Base-by-base conservation (phyloP, 2,797 vertebrate species). In the Molossus molossus region DNA sequence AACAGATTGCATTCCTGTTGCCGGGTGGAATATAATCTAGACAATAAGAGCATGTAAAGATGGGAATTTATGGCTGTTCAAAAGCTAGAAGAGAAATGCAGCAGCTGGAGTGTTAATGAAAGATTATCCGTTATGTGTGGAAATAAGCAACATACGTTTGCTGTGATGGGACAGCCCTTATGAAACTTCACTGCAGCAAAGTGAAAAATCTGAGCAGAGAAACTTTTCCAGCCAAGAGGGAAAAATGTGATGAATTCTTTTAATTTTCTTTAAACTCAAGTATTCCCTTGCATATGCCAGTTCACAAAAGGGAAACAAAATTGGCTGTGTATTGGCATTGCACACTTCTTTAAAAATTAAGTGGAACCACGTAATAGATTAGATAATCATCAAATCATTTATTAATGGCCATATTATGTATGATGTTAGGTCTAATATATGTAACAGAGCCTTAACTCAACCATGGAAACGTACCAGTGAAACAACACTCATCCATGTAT, bases 241-340 rank as follows among this genome's bases (percentile, higher is more conserved):
- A 96, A 33, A 95, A 87, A 92, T 0, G 25, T 96, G 97, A 97
- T 96, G 92, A 83, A 97, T 97, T 97, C 92, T 96, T 97, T 94
- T 97, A 96, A 97, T 97, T 98, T 96, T 91, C 96, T 94, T 95
- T 85, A 72, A 86, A 92, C 62, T 95, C 95, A 94, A 96, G 85
- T 81, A 67, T 94, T 92, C 80, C 77, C 83, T 92, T 40, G 72
- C 86, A 94, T 95, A 94, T 90, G 82, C 85, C 77, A 69, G 48
- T 65, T 87, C 86, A 72, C 65, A 67, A 85, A 62, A 85, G 75
- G 29, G 45, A 93, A 94, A 77, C 62, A 91, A 95, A 95, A 53
- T 13, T 20, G 67, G 45, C 75, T 95, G 27, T 20, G 21, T 67
- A 21, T 21, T 75, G 81, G 33, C 45, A 23, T 1, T 77, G 23